Percentiles rank a stretch among this genome's conserved stretches.
Evolutionary conservation across 1,140 invertebrate genomes (phyloP).

Genomic region (Hycleus phaleratus): DNA sequence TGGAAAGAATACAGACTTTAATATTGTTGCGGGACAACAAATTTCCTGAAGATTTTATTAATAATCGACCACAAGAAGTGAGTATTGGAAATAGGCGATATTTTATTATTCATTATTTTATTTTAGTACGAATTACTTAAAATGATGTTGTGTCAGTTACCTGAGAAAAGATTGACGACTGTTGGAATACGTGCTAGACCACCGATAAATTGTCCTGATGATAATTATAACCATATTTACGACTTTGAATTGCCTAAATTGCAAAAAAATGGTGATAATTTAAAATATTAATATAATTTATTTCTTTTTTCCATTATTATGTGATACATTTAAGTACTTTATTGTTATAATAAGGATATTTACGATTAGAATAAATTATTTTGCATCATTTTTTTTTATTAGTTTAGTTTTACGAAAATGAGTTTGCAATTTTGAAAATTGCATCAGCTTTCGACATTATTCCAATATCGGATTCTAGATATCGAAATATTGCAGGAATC

Average conservation of each 20-base stretch:
- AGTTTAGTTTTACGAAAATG: constrained; percentile 1
- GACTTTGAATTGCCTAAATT: constrained; percentile 10
- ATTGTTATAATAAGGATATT: no score
- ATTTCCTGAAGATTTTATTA: constrained; percentile 64
- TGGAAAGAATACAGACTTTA: constrained; percentile 69
- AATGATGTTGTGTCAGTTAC: constrained; percentile 67
- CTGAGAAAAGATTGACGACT: constrained; percentile 66
- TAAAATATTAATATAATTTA: no score
- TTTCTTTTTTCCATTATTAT: no score
- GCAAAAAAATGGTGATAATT: no score
- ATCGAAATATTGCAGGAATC: constrained; percentile 33
- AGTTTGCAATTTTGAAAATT: constrained; percentile 7
- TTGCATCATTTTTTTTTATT: no score
- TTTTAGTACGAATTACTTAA: constrained; percentile 64
- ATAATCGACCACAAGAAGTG: constrained; percentile 63
- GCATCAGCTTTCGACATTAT: constrained; percentile 27
- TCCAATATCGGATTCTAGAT: constrained; percentile 36
- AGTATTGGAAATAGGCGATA: constrained; percentile 20
- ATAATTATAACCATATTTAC: background rate
- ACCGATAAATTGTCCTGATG: constrained; percentile 33
- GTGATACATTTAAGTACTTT: no score
- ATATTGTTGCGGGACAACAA: constrained; percentile 53
- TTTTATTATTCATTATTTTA: constrained; percentile 20
- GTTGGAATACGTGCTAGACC: constrained; percentile 54
- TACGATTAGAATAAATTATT: no score